Conservation (phyloP, 2,888 invertebrate species). For the Blastobasis lacticolella region DNA sequence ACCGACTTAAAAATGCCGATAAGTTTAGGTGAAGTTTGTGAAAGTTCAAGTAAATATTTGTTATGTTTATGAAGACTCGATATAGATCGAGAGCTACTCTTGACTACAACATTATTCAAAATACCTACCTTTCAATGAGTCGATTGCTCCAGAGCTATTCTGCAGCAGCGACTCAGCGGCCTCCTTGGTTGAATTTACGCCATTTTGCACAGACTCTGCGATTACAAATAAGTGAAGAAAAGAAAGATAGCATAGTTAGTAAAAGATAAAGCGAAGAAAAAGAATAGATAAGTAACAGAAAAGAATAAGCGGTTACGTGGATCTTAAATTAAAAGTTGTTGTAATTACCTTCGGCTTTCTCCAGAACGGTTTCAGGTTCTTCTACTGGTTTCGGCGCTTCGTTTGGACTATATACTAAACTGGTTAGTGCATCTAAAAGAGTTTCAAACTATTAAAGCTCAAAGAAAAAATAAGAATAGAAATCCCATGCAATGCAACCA, state of each 20-base stretch:
- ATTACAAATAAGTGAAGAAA: constrained; percentile 17
- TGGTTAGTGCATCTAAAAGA: constrained; percentile 36
- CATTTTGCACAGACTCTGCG: constrained; percentile 19
- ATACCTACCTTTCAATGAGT: constrained; percentile 19
- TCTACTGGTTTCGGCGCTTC: constrained; percentile 19
- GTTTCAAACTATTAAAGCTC: constrained; percentile 26
- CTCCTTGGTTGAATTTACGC: constrained; percentile 6
- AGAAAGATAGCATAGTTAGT: constrained; percentile 6
- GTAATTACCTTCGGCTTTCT: constrained; percentile 27
- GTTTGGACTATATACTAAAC: constrained; percentile 26
- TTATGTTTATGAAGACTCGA: too few relatives aligned
- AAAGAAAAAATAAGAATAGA: constrained; percentile 16
- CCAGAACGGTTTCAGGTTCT: constrained; percentile 20
- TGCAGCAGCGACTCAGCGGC: constrained; percentile 7
- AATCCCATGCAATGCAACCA: constrained; percentile 26
- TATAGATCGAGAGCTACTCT: too few relatives aligned
- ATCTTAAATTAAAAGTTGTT: not conserved
- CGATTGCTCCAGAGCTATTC: constrained; percentile 1
- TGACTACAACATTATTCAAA: not conserved
- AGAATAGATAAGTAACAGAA: too few relatives aligned
- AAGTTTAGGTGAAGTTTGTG: too few relatives aligned
- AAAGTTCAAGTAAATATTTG: too few relatives aligned
- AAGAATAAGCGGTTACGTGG: too few relatives aligned
- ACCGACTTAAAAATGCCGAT: too few relatives aligned
- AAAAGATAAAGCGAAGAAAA: not conserved